A percentile compares a stretch with the other conserved stretches of the same genome.
Evolutionary conservation across 1,140 invertebrate species (phyloP).

Genomic region (Cyclargus thomasi): DNA sequence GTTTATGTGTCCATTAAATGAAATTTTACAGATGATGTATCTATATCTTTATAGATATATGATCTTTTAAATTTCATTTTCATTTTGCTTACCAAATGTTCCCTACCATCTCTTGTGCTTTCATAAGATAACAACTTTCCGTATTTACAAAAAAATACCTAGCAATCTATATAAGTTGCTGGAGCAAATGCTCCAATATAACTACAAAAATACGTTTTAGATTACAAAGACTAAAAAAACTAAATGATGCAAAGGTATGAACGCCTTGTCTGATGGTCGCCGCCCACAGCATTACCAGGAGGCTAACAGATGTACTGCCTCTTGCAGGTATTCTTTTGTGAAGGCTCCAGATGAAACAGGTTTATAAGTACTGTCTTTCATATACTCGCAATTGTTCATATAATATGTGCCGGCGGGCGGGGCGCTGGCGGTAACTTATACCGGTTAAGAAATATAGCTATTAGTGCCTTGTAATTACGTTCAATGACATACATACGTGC

Average conservation of each 20-base stretch:
- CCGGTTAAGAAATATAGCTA: background rate
- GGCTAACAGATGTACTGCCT: background rate
- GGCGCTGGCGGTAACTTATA: background rate
- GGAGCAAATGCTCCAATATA: too few relatives aligned
- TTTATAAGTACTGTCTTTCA: background rate
- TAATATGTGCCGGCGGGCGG: background rate
- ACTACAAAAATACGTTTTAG: too few relatives aligned
- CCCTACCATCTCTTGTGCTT: too few relatives aligned
- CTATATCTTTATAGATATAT: too few relatives aligned
- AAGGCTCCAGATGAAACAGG: background rate
- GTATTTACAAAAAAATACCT: too few relatives aligned
- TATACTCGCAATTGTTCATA: background rate
- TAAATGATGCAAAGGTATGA: background rate
- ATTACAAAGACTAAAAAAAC: background rate
- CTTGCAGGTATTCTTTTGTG: background rate
- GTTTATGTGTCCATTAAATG: too few relatives aligned
- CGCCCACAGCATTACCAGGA: constrained; percentile 1
- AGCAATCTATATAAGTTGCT: too few relatives aligned
- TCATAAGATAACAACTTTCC: too few relatives aligned
- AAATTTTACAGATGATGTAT: too few relatives aligned
- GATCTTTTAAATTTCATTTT: too few relatives aligned
- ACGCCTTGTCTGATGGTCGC: background rate
- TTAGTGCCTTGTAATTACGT: background rate
- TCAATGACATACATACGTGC: too few relatives aligned
- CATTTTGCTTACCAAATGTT: too few relatives aligned